phyloP scores from a whole-genome alignment of 1,140 invertebrate species.

The Lycorma delicatula region DNA sequence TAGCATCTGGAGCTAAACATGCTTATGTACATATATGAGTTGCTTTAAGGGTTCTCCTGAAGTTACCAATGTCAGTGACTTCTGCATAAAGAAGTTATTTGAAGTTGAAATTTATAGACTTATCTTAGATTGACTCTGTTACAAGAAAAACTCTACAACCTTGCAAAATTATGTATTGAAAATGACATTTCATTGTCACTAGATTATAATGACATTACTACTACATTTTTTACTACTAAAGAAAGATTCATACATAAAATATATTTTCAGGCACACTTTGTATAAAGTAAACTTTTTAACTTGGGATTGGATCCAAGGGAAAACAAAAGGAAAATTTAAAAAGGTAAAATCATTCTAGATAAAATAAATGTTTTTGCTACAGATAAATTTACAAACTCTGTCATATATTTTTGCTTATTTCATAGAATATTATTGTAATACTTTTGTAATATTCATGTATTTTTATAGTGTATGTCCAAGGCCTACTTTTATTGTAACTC shows the following conservation, averaged over 20 bases:
- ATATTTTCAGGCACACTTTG: too few species aligned
- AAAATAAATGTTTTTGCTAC: too few species aligned
- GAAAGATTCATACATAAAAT: background rate
- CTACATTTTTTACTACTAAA: background rate
- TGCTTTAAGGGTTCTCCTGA: background rate
- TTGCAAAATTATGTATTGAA: conserved; percentile 3
- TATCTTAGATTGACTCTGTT: background rate
- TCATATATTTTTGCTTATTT: too few species aligned
- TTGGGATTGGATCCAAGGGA: too few species aligned
- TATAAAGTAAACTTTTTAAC: too few species aligned
- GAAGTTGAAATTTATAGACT: background rate
- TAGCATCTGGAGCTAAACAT: background rate
- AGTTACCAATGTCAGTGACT: background rate
- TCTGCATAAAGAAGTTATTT: background rate
- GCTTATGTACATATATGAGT: conserved; percentile 2
- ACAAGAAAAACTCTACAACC: conserved; percentile 8
- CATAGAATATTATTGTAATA: too few species aligned
- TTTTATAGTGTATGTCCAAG: too few species aligned
- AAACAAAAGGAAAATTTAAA: too few species aligned
- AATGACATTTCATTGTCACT: conserved; percentile 3
- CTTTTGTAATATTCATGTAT: too few species aligned
- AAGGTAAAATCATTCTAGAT: too few species aligned
- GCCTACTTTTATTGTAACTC: too few species aligned
- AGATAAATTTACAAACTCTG: too few species aligned
- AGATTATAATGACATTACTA: conserved; percentile 1